Percentiles rank a stretch among this genome's conserved stretches.
Conservation (phyloP, 2,113 vertebrate species). For the Herpailurus yagouaroundi region DNA sequence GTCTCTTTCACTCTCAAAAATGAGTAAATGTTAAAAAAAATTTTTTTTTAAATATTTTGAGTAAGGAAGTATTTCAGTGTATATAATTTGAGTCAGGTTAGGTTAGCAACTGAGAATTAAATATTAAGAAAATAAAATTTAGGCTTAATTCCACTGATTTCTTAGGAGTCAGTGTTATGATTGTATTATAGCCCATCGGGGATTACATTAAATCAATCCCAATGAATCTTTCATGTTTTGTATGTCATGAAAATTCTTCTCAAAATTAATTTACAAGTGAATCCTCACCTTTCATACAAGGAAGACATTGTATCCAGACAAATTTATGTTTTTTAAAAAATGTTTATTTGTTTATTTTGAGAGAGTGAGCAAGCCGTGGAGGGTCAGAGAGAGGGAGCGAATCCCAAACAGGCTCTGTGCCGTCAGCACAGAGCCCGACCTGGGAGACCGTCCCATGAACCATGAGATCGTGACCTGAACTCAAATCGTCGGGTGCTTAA, state of each 20-base stretch:
- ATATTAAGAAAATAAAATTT: slow-evolving; percentile 54
- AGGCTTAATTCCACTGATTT: slow-evolving; percentile 24
- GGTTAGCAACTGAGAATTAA: slow-evolving; percentile 5
- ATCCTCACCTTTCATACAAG: slow-evolving; percentile 29
- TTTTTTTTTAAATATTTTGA: neutral
- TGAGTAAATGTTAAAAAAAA: too few relatives aligned
- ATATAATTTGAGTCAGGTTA: slow-evolving; percentile 32
- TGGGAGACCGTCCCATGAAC: too few relatives aligned
- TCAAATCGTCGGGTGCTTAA: too few relatives aligned
- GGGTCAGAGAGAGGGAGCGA: too few relatives aligned
- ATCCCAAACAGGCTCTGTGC: too few relatives aligned
- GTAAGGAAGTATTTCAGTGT: slow-evolving; percentile 1
- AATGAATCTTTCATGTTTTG: slow-evolving; percentile 56
- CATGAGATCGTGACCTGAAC: too few relatives aligned
- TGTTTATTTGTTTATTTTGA: too few relatives aligned
- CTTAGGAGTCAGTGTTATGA: neutral
- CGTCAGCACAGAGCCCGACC: too few relatives aligned
- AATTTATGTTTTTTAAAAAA: neutral
- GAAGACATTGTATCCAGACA: slow-evolving; percentile 45
- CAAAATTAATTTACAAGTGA: slow-evolving; percentile 61
- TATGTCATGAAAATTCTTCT: slow-evolving; percentile 32
- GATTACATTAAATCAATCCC: slow-evolving; percentile 31
- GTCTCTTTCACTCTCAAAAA: too few relatives aligned
- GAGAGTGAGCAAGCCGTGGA: too few relatives aligned
- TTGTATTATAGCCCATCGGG: neutral